Base-by-base conservation (phyloP, 2,113 vertebrate species). In the Entelurus aequoreus region DNA sequence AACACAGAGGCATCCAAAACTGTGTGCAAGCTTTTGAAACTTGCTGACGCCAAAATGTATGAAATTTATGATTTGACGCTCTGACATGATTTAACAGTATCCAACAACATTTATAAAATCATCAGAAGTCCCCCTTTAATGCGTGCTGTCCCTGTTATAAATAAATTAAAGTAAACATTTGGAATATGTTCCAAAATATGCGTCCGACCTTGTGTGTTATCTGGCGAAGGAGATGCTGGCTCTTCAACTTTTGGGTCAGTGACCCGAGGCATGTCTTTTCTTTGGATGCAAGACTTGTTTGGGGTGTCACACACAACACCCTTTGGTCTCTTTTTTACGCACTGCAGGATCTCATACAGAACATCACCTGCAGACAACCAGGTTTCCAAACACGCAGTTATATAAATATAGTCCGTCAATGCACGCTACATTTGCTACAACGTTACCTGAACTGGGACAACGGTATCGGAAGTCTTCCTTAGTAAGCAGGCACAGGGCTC, bases 381-480 rank as follows among this genome's bases (percentile, higher is more conserved):
- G 3, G 2, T n/a, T 0, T 8, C 44, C 10, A 62, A 62, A 62
- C 58, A 60, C 1, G 5, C 1, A 51, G 0, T 3, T 1, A 4
- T 13, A 3, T 13, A 0, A 38, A 35, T 64, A 6, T 5, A n/a
- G 15, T n/a, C 19, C 9, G 4, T 48, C 21, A n/a, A 2, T 36
- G 48, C 3, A 8, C 1, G 15, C 4, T 8, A 0, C 19, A 3
- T 48, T 37, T 62, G 0, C 11, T 6, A 19, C 0, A 48, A 48
- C 9, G 13, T 58, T 35, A 98, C 94, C 95, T 90, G 95, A 95
- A 77, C 87, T 89, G 0, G 94, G 94, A n/a, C 93, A 93, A 40
- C 95, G 90, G 35, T 87, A 71, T 63, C 93, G 90, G 86, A 97
- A 98, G 83, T 98, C 95, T 0, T 94, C 93, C 76, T 98, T 98